A percentile compares a stretch with the other conserved stretches of the same genome.
Evolutionary conservation across 2,113 vertebrate genomes (phyloP).

Genomic region (Lepus americanus): DNA sequence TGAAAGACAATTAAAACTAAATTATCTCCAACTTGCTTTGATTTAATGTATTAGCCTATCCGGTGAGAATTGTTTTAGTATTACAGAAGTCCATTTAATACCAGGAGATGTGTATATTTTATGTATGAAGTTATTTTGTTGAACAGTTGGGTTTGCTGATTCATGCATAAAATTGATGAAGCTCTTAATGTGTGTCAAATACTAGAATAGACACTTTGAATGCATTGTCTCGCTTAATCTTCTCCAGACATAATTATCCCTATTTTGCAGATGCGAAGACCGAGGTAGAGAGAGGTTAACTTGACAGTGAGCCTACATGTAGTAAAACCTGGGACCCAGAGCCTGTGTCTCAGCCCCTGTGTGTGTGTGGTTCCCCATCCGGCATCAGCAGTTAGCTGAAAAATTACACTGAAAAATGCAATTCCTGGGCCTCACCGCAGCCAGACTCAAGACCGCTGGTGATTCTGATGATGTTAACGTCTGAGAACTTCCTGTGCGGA

Average conservation of each 20-base stretch:
- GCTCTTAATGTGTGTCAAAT: background rate
- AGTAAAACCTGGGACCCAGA: background rate
- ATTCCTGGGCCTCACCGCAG: background rate
- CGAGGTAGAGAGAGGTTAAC: background rate
- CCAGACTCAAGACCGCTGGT: background rate
- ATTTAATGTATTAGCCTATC: conserved; percentile 45
- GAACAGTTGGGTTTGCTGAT: conserved; percentile 1
- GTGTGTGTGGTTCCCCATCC: background rate
- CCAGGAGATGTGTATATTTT: background rate
- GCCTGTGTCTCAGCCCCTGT: background rate
- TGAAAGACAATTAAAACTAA: conserved; percentile 52
- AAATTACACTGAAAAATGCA: background rate
- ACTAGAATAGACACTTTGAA: conserved; percentile 6
- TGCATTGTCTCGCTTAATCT: background rate
- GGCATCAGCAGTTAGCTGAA: background rate
- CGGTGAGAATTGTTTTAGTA: conserved; percentile 15
- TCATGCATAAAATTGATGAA: background rate
- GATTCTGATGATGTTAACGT: background rate
- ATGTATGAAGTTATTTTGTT: background rate
- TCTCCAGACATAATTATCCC: conserved; percentile 4
- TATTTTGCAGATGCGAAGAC: conserved; percentile 35
- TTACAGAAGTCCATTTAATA: conserved; percentile 11
- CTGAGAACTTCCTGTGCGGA: background rate
- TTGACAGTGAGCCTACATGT: background rate
- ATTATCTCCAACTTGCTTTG: conserved; percentile 22